Base-by-base conservation (phyloP, 2,113 vertebrate species). In the Syrmaticus mikado region DNA sequence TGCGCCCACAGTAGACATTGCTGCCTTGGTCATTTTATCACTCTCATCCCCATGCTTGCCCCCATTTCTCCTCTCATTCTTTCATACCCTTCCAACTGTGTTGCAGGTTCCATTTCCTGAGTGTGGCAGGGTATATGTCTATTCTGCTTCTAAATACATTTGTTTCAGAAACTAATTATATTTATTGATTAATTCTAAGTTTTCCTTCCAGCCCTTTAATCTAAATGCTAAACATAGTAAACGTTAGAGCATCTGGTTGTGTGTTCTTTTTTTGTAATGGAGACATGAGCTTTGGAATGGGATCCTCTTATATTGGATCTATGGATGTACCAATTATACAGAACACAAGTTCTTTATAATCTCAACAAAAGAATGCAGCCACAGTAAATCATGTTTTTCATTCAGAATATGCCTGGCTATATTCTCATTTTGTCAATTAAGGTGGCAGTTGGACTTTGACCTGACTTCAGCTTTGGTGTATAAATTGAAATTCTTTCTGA, bases 371-470 rank as follows among this genome's bases (percentile, higher is more conserved):
- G 77, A 10, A 8, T 55, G 18, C 20, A 1, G 1, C 32, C 64
- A 19, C 21, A 75, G 28, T 64, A 78, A 75, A 71, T 52, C 10
- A 72, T 9, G 22, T 22, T 80, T 89, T 88, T 52, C 8, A 41
- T 34, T 58, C 24, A 74, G 65, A 77, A n/a, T n/a, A 78, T 45
- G 18, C 13, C n/a, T 20, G 8, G 11, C 15, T 65, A 3, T 19
- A 45, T 13, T 66, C 30, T n/a, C 12, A 38, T 82, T 50, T 70
- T 92, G 28, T 64, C 79, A 83, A 4, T 81, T 73, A 82, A 90
- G 20, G 17, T 43, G 38, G 11, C 43, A 81, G 61, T 64, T 32
- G 61, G 66, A 52, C 34, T 86, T 67, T 75, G 72, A 40, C 40
- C 16, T 65, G 28, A 40, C 11, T 83, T 70, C 12, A 83, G 41